phyloP scores from a whole-genome alignment of 2,888 invertebrate species.

The Trissonchulus sp. region DNA sequence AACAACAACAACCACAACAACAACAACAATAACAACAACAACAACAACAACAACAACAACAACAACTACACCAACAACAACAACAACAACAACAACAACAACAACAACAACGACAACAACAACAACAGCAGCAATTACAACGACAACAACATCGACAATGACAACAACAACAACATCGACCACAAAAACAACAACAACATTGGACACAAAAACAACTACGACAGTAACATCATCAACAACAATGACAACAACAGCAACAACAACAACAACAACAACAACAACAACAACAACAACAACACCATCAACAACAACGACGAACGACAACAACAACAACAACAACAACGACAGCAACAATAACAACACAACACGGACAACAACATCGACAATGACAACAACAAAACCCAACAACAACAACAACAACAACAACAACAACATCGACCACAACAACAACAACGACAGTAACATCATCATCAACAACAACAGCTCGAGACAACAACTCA shows the following conservation, averaged over 20 bases:
- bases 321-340: constrained; percentile 5
- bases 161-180: background rate
- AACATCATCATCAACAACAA: background rate
- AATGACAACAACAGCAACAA: background rate
- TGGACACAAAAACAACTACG: background rate
- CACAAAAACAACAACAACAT: background rate
- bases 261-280: constrained; percentile 6
- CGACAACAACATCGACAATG: no score
- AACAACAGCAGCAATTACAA: no score
- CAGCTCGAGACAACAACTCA: background rate
- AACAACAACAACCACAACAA: no score
- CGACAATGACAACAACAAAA: background rate
- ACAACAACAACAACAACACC: constrained; percentile 3
- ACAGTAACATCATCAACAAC: background rate
- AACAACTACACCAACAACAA: no score
- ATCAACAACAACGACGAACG: no score
- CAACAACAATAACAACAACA: background rate
- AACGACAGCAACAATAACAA: background rate
- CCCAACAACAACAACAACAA: background rate
- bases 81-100: no score
- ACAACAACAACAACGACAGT: background rate
- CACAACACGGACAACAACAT: constrained; percentile 10
- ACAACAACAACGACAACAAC: background rate
- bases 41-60: constrained; percentile 5
- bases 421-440: background rate